These are phyloP conservation scores for Pluvianellus socialis DNA, from an alignment of 2,113 vertebrate species.

Conservation along the genomic window DNA sequence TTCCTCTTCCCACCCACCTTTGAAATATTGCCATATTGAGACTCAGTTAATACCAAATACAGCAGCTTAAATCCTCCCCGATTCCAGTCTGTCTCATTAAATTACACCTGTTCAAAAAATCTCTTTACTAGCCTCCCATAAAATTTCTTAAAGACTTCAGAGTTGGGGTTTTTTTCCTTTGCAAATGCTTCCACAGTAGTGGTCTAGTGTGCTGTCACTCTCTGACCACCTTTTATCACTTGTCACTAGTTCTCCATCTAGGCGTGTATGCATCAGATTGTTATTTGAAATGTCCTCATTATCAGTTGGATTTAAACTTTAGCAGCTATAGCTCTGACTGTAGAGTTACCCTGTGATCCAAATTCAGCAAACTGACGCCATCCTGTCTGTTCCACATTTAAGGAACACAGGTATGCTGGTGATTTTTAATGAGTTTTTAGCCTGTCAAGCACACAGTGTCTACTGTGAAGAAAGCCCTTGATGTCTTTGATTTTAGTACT, in stretches of 20 bases:
- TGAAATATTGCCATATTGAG: conserved; percentile 8
- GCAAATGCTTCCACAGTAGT: neutral
- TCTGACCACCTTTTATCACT: neutral
- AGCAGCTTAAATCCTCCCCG: neutral
- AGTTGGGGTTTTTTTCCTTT: neutral
- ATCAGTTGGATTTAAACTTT: neutral
- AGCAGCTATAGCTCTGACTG: neutral
- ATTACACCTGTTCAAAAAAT: neutral
- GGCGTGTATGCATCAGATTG: neutral
- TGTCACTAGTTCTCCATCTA: neutral
- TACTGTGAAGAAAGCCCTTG: neutral
- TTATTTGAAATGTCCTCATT: neutral
- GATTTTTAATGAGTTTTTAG: neutral
- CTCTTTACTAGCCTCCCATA: neutral
- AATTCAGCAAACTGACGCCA: neutral
- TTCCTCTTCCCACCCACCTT: conserved; percentile 8
- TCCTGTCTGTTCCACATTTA: neutral
- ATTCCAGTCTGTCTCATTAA: neutral
- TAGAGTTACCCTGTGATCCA: neutral
- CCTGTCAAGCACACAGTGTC: neutral
- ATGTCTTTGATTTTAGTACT: neutral
- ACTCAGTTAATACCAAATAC: neutral
- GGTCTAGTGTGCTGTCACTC: neutral
- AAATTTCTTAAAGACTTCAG: neutral
- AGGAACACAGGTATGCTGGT: neutral